Percentiles rank a stretch among this genome's conserved stretches.
phyloP scores from a whole-genome alignment of 2,113 vertebrate genomes.

The Actenoides lindsayi region DNA sequence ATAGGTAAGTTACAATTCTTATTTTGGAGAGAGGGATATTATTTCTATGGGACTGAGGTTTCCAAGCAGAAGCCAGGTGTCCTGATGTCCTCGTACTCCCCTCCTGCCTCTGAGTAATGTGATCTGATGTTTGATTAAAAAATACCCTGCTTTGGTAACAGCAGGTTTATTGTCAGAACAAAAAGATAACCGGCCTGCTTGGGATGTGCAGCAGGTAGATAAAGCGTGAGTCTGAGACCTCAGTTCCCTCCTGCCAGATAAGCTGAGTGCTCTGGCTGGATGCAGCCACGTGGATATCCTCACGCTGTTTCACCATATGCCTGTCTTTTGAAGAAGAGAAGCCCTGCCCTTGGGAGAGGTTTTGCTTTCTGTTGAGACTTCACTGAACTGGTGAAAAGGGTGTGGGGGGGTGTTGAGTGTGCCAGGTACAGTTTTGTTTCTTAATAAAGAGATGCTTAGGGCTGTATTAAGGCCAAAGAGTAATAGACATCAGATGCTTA shows the following conservation, averaged over 20 bases:
- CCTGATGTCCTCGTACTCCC: not conserved
- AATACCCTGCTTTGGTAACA: not conserved
- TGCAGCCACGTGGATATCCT: not conserved
- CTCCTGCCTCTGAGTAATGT: not conserved
- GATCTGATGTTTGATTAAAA: not conserved
- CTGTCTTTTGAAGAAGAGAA: not conserved
- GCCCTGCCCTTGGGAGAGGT: not conserved
- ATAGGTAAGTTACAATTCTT: not conserved
- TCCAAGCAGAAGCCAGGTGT: not conserved
- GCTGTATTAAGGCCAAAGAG: not conserved
- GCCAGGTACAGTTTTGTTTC: not conserved
- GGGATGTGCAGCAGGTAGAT: not conserved
- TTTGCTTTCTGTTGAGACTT: not conserved
- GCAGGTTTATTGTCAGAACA: constrained; percentile 2
- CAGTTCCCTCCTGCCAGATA: not conserved
- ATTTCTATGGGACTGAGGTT: not conserved
- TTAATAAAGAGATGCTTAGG: not conserved
- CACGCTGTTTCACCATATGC: constrained; percentile 43
- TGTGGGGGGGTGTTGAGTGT: not conserved
- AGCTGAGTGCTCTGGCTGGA: not conserved
- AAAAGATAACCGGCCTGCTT: not conserved
- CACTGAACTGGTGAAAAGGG: not conserved
- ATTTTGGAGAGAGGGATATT: not conserved
- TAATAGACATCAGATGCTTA: not conserved
- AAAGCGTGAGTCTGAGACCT: not conserved